Conservation (phyloP, 1,140 invertebrate genomes). For the Plectrocnemia conspersa region DNA sequence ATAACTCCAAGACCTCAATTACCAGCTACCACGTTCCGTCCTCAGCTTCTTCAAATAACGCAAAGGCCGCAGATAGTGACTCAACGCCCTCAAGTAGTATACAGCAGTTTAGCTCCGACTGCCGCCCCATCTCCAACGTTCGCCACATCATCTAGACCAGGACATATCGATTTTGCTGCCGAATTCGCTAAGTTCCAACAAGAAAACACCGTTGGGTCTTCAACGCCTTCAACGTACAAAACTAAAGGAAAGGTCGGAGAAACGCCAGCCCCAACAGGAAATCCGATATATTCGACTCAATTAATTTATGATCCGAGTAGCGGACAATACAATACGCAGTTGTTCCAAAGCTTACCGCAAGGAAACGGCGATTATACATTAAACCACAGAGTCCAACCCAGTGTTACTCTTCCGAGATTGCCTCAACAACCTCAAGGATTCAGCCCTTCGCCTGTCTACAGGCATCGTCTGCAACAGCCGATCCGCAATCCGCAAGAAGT, state of each 20-base stretch:
- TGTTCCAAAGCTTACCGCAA: slow-evolving; percentile 72
- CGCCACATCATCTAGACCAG: slow-evolving; percentile 39
- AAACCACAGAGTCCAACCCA: slow-evolving; percentile 69
- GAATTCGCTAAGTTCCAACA: slow-evolving; percentile 74
- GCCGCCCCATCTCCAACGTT: slow-evolving; percentile 42
- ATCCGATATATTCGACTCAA: slow-evolving; percentile 70
- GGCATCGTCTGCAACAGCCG: slow-evolving; percentile 43
- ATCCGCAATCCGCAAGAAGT: slow-evolving; percentile 57
- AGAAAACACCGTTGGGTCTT: slow-evolving; percentile 59
- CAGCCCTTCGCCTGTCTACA: slow-evolving; percentile 47
- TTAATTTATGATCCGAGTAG: slow-evolving; percentile 71
- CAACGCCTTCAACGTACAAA: slow-evolving; percentile 43
- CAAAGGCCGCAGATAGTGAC: slow-evolving; percentile 54
- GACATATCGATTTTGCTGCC: slow-evolving; percentile 64
- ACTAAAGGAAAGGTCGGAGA: slow-evolving; percentile 42
- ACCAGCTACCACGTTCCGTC: slow-evolving; percentile 62
- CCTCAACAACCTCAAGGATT: slow-evolving; percentile 48
- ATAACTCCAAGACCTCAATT: slow-evolving; percentile 61
- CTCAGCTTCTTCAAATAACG: slow-evolving; percentile 58
- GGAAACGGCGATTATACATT: slow-evolving; percentile 64
- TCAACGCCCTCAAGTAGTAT: slow-evolving; percentile 41
- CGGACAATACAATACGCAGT: slow-evolving; percentile 73
- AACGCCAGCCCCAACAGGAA: slow-evolving; percentile 40
- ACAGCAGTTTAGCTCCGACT: slow-evolving; percentile 52
- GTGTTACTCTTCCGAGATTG: slow-evolving; percentile 55